phyloP scores from a whole-genome alignment of 2,113 vertebrate genomes.

The Siphamia tubifer region DNA sequence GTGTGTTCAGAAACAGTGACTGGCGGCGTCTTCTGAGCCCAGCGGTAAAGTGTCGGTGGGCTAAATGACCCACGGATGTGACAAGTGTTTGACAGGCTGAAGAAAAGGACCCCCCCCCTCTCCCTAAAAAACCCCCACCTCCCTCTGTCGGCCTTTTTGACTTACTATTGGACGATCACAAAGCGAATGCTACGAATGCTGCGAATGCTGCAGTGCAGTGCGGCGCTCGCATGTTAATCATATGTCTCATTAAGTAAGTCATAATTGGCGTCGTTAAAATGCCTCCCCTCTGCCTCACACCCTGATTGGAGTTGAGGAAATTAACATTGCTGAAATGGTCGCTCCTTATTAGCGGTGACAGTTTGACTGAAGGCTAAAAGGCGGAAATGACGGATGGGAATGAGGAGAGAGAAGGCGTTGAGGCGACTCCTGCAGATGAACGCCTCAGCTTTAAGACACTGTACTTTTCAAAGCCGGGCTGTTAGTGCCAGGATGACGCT shows the following conservation, averaged over 20 bases:
- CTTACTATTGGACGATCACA: background rate
- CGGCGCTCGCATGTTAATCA: slow-evolving; percentile 50
- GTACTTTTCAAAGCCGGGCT: too few relatives aligned
- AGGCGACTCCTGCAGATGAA: slow-evolving; percentile 9
- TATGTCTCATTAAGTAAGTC: slow-evolving; percentile 54
- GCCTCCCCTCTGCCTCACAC: slow-evolving; percentile 32
- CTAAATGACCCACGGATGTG: slow-evolving; percentile 30
- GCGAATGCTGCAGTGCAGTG: too few relatives aligned
- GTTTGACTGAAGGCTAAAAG: slow-evolving; percentile 54
- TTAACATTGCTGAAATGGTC: slow-evolving; percentile 33
- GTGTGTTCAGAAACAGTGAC: slow-evolving; percentile 29
- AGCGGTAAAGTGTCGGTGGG: slow-evolving; percentile 17
- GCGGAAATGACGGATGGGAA: slow-evolving; percentile 23
- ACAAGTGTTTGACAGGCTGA: slow-evolving; percentile 39
- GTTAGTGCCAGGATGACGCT: too few relatives aligned
- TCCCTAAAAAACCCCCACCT: background rate
- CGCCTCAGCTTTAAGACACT: slow-evolving; percentile 13
- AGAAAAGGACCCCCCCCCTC: slow-evolving; percentile 17
- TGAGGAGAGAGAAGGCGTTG: slow-evolving; percentile 33
- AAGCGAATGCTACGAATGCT: background rate
- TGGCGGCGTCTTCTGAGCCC: background rate
- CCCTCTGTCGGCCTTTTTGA: background rate
- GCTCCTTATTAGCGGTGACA: slow-evolving; percentile 46
- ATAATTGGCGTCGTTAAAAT: slow-evolving; percentile 55
- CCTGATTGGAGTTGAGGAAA: slow-evolving; percentile 50